Evolutionary conservation across 2,113 vertebrate species (phyloP).

Genomic region (cattle (Bos taurus)): DNA sequence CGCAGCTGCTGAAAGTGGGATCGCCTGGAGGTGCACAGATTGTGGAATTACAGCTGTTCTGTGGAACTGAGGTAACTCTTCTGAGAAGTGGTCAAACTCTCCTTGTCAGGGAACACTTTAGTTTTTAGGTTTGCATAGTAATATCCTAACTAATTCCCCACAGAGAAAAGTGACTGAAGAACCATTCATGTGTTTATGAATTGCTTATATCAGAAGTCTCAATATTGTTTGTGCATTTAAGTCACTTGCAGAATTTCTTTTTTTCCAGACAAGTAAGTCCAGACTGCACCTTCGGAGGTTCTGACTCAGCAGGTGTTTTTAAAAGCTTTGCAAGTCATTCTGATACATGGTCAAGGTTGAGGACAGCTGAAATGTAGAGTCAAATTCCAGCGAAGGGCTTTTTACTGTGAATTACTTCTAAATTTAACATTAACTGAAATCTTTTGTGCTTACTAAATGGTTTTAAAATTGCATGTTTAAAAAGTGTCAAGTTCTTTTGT

Average conservation of each 20-base stretch:
- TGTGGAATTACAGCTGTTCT: constrained; percentile 46
- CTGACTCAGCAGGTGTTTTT: background rate
- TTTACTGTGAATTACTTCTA: background rate
- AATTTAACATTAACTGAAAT: background rate
- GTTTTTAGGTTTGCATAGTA: constrained; percentile 33
- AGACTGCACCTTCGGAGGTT: background rate
- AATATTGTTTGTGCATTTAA: background rate
- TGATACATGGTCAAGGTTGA: background rate
- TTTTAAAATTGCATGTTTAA: constrained; percentile 20
- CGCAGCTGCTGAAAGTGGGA: constrained; percentile 55
- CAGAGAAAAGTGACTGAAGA: constrained; percentile 52
- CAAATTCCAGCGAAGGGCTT: background rate
- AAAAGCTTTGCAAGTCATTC: background rate
- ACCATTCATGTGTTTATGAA: constrained; percentile 3
- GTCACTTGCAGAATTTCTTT: background rate
- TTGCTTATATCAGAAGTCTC: background rate
- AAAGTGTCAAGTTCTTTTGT: background rate
- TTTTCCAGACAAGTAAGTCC: background rate
- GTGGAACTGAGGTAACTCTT: constrained; percentile 18
- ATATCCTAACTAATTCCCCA: constrained; percentile 41
- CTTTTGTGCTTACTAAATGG: constrained; percentile 17
- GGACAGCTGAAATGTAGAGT: background rate
- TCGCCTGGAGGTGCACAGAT: constrained; percentile 53
- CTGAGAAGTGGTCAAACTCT: constrained; percentile 51
- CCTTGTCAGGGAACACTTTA: background rate